Base-by-base conservation (phyloP, 2,888 invertebrate genomes). In the Micoletzkya japonica region DNA sequence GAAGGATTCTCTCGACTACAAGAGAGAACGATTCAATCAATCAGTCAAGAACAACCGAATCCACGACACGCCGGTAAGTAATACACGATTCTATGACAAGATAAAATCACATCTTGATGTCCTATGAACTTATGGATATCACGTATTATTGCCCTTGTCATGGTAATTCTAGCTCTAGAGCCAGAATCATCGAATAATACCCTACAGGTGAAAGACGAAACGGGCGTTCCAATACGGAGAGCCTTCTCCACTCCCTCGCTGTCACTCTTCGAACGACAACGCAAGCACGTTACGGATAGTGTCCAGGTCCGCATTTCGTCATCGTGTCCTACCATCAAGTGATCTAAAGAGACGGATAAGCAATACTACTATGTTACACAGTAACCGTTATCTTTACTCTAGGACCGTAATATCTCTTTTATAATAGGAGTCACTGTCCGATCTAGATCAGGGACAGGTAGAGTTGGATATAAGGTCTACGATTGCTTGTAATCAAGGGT, bases 1-100 rank as follows among this genome's bases (percentile, higher is more conserved):
- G 2, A 89, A 89, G 17, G 82, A 87, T 66, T 73, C 74, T 0
- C 34, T 70, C 6, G 80, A 78, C 24, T 81, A 73, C 72, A 82
- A 82, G 70, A 30, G 70, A 14, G 54, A 64, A 28, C 59, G 60
- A 58, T 72, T 81, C 49, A 44, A 68, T 30, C 54, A 56, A 20
- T 56, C 34, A 26, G 24, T 37, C 10, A 68, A 58, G 68, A 68
- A 68, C 58, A 2, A n/a, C n/a, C n/a, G n/a, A n/a, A n/a, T n/a
- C n/a, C 14, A 54, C n/a, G 56, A 66, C 7, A 34, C 52, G 37
- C 36, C 66, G 37, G 66, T 63, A 4, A 1, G 59, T 14, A 3
- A 3, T 54, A n/a, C n/a, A n/a, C n/a, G n/a, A n/a, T n/a, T n/a
- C n/a, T n/a, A n/a, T n/a, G n/a, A n/a, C n/a, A n/a, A n/a, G n/a